Base-by-base conservation (phyloP, 1,140 invertebrate genomes). In the Zelostemma sp. region DNA sequence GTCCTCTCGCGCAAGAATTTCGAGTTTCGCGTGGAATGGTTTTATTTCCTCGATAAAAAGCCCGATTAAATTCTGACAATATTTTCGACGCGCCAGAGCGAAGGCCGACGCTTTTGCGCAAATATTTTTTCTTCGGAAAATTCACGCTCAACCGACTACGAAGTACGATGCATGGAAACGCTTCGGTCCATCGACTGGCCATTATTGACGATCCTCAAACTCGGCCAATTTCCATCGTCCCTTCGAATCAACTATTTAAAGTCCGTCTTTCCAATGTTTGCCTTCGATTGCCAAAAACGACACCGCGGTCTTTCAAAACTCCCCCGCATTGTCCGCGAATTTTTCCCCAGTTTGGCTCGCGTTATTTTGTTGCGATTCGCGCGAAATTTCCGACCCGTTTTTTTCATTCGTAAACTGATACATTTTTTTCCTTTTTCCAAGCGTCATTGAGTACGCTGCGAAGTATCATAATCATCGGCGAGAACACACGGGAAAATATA, bases 181-280 rank as follows among this genome's bases (percentile, higher is more conserved):
- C n/a, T 38, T 16, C 56, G 56, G 58, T 68, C 58, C 54, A 68
- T 68, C 53, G 49, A 35, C 47, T 48, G 58, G 53, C 61, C 21
- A 25, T 25, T 57, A 68, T 68, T 49, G 59, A 68, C 38, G 51
- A 41, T 49, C 45, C 25, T 40, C 41, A 46, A 38, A 35, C 33
- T 16, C 48, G 40, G 6, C 11, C 12, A 15, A 15, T 41, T 35
- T 11, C 55, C 56, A 48, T 28, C 11, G 17, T 43, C 33, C 14
- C 18, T 18, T 21, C 31, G 48, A 54, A 68, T 68, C 59, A 68
- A 68, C 59, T 58, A 68, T 68, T 78, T 65, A 65, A 79, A 79
- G 75, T 71, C 78, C 72, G 73, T 72, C 46, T 53, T 46, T 43
- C 61, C 43, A 75, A 68, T 77, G 72, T 79, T 77, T 78, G 71